Conservation (phyloP, 1,140 invertebrate genomes). For the Drosophila quadrilineata region DNA sequence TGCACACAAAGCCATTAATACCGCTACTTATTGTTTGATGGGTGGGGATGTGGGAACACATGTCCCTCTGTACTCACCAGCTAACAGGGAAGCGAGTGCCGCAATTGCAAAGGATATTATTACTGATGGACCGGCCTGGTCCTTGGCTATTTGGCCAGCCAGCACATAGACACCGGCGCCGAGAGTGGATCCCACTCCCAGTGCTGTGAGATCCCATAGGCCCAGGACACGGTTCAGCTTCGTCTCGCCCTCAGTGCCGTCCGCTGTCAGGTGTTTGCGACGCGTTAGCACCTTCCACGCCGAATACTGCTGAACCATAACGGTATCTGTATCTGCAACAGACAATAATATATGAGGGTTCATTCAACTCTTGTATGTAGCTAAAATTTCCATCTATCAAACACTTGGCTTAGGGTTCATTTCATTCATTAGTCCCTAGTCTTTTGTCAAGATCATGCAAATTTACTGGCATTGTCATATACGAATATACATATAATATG, state of each 20-base stretch:
- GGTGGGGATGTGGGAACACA: no score
- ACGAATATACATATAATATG: conserved; percentile 5
- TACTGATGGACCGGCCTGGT: conserved; percentile 90
- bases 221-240: conserved; percentile 84
- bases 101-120: conserved; percentile 92
- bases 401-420: conserved; percentile 22
- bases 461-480: conserved; percentile 4
- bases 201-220: conserved; percentile 88
- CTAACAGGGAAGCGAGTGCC: conserved; percentile 91
- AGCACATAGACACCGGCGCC: conserved; percentile 95
- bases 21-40: not conserved
- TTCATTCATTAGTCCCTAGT: conserved; percentile 1
- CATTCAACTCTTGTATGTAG: conserved; percentile 45
- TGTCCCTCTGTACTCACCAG: conserved; percentile 85
- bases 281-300: conserved; percentile 77
- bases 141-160: conserved; percentile 91
- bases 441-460: conserved; percentile 54
- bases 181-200: conserved; percentile 92
- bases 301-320: conserved; percentile 60
- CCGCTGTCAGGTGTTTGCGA: conserved; percentile 58
- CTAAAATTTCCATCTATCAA: conserved; percentile 14
- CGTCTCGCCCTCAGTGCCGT: conserved; percentile 59
- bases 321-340: conserved; percentile 1
- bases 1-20: not conserved
- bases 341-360: conserved; percentile 24